Evolutionary conservation across 2,113 vertebrate species (phyloP).

Genomic region (Silurus asotus): DNA sequence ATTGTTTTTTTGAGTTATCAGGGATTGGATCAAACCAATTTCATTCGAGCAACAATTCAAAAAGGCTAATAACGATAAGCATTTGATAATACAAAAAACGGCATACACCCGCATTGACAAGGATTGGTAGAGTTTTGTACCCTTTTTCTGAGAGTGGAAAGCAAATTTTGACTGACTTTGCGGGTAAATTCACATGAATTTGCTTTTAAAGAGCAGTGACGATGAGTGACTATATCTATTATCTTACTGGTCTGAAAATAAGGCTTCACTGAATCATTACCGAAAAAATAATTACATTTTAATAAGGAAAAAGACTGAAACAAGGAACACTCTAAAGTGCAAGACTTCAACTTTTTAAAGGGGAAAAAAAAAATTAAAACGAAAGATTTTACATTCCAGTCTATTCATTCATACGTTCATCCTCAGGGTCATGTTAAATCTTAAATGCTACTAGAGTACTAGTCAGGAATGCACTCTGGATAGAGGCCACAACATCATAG

Average conservation of each 20-base stretch:
- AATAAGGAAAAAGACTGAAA: background rate
- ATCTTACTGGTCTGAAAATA: background rate
- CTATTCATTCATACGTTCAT: background rate
- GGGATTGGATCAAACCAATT: background rate
- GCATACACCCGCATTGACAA: background rate
- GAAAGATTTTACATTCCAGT: background rate
- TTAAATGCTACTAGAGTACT: background rate
- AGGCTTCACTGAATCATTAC: background rate
- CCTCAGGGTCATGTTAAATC: background rate
- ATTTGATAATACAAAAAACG: background rate
- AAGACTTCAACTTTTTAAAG: background rate
- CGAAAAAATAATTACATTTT: background rate
- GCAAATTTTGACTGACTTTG: background rate
- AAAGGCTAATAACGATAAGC: background rate
- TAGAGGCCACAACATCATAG: background rate
- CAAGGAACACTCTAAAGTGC: background rate
- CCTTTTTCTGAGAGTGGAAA: background rate
- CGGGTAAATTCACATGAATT: background rate
- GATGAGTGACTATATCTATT: background rate
- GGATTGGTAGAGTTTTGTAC: background rate
- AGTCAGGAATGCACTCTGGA: background rate
- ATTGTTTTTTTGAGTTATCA: background rate
- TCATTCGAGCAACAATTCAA: background rate
- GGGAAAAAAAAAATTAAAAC: background rate
- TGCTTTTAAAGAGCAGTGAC: background rate